Base-by-base conservation (phyloP, 1,140 invertebrate genomes). In the Scaptomyza graminum region DNA sequence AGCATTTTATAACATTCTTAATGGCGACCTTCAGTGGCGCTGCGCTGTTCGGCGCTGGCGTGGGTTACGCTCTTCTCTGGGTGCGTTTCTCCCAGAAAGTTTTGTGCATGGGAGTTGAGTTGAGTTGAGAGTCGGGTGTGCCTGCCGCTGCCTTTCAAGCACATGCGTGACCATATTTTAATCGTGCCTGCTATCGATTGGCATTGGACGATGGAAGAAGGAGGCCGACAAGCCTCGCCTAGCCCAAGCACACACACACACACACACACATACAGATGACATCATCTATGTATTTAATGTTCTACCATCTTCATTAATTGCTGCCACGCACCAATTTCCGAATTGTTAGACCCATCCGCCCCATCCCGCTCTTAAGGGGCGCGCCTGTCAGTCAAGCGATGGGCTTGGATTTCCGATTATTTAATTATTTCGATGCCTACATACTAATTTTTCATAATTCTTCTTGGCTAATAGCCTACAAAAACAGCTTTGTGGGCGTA, bases 131-230 rank as follows among this genome's bases (percentile, higher is more conserved):
- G 76, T 54, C 77, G 79, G 68, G 68, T 47, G 82, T 81, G 81
- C 66, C 74, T 31, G 28, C 47, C 65, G 55, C 9, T 39, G 37
- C 37, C 37, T 41, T n/a, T 41, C 3, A 41, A n/a, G 56, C 68
- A 76, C 62, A 66, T 76, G 74, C 81, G 78, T 87, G 81, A 85
- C 81, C 81, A 85, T 85, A 87, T 84, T 81, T 12, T 34, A 51
- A 78, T 61, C 56, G 70, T 51, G 51, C 44, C 52, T 37, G 62
- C 70, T 68, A 69, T 73, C 28, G 57, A 73, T 62, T 62, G 44
- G 65, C 56, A 55, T 61, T 68, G 70, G 70, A 11, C 64, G 68
- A 61, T 68, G 70, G 70, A 11, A 56, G 68, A 61, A 61, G 64
- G 64, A 68, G 70, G 65, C 54, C 56, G 64, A 51, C 47, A 46